phyloP scores from a whole-genome alignment of 2,888 invertebrate genomes.

The Lithosia quadra region DNA sequence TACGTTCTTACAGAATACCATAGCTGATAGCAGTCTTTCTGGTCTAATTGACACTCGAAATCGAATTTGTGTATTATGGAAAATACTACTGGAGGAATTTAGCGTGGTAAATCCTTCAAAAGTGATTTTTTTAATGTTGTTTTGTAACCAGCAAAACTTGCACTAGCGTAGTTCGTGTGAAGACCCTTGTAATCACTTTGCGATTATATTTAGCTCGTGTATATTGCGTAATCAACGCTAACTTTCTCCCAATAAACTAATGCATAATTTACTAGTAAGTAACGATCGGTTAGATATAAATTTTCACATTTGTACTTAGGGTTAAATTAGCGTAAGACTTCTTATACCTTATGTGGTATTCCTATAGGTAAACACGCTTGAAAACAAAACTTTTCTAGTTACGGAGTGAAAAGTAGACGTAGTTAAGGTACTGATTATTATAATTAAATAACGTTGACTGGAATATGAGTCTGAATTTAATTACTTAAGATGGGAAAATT shows the following conservation, averaged over 20 bases:
- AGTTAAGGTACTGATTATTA: slow-evolving; percentile 72
- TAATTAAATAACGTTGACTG: slow-evolving; percentile 64
- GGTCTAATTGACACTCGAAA: background rate
- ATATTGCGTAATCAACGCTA: slow-evolving; percentile 54
- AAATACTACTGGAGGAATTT: background rate
- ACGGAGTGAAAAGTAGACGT: slow-evolving; percentile 59
- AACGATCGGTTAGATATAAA: slow-evolving; percentile 63
- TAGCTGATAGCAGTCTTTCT: background rate
- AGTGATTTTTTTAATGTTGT: slow-evolving; percentile 13
- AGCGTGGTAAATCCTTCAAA: background rate
- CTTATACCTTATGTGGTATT: slow-evolving; percentile 60
- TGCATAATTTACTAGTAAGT: slow-evolving; percentile 64
- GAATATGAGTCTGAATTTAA: slow-evolving; percentile 77
- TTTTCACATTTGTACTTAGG: slow-evolving; percentile 78
- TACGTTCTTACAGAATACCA: too few relatives aligned
- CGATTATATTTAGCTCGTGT: slow-evolving; percentile 43
- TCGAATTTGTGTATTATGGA: background rate
- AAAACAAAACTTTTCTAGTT: slow-evolving; percentile 74
- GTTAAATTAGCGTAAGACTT: slow-evolving; percentile 65
- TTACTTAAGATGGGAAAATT: slow-evolving; percentile 70
- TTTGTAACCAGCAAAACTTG: slow-evolving; percentile 16
- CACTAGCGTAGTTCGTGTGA: slow-evolving; percentile 28
- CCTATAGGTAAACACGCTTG: slow-evolving; percentile 64
- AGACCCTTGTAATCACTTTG: slow-evolving; percentile 32
- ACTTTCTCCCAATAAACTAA: slow-evolving; percentile 57